Evolutionary conservation across 2,797 vertebrate species (phyloP).

Genomic region (Darevskia mixta): DNA sequence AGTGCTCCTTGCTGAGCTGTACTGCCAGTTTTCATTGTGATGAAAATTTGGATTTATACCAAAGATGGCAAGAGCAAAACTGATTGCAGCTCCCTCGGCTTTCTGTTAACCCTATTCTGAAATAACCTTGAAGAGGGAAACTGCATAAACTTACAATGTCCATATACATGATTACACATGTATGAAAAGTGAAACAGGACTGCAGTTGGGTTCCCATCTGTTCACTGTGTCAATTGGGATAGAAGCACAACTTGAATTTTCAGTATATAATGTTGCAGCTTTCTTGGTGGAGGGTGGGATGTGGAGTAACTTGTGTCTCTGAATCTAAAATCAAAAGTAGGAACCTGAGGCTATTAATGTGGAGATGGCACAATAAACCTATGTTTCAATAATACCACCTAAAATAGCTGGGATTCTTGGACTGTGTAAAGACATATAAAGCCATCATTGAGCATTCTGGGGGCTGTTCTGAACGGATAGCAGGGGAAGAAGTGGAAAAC

Average conservation of each 20-base stretch:
- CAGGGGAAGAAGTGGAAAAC: too few relatives aligned
- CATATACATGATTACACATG: not conserved
- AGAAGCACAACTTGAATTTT: not conserved
- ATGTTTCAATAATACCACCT: not conserved
- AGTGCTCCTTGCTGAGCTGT: not conserved
- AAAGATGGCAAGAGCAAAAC: not conserved
- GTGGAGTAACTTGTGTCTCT: not conserved
- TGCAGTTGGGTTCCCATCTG: not conserved
- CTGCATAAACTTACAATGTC: not conserved
- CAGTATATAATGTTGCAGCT: not conserved
- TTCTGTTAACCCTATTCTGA: not conserved
- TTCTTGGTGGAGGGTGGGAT: not conserved
- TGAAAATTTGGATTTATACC: not conserved
- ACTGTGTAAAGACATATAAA: not conserved
- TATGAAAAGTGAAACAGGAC: not conserved
- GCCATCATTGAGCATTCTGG: not conserved
- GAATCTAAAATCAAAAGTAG: not conserved
- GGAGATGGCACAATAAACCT: not conserved
- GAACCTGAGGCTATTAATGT: not conserved
- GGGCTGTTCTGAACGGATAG: not conserved
- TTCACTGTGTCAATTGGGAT: not conserved
- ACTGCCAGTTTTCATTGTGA: not conserved
- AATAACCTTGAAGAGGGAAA: not conserved
- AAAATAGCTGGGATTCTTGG: not conserved
- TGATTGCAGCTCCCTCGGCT: not conserved